Percentiles rank a stretch among this genome's conserved stretches.
Conservation (phyloP, 2,113 vertebrate species). For the Lophotis ruficrista region DNA sequence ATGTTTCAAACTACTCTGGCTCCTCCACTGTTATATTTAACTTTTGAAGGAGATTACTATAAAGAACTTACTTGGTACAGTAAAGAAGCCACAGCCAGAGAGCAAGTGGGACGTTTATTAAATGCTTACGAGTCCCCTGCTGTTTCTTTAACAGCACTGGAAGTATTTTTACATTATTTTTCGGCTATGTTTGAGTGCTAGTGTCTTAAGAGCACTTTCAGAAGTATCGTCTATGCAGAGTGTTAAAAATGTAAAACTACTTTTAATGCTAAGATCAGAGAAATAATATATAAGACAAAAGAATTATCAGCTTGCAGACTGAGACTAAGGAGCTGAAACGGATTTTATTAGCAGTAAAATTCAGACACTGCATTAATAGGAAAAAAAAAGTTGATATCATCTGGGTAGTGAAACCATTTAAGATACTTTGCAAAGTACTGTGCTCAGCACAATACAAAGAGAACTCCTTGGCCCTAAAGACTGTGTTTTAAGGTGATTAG, state of each 20-base stretch:
- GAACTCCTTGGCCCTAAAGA: not conserved
- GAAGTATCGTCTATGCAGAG: not conserved
- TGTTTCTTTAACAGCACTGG: not conserved
- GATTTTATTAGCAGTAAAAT: slow-evolving; percentile 25
- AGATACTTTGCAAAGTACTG: slow-evolving; percentile 1
- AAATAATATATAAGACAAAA: not conserved
- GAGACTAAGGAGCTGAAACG: not conserved
- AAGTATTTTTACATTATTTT: not conserved
- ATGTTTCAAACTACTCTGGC: not conserved
- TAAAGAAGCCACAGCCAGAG: not conserved
- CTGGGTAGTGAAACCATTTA: slow-evolving; percentile 9
- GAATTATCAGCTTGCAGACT: not conserved
- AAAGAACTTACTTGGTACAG: not conserved
- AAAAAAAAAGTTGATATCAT: not conserved
- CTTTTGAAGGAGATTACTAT: not conserved
- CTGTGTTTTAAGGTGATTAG: slow-evolving; percentile 15
- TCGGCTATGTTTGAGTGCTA: not conserved
- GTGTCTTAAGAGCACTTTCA: not conserved
- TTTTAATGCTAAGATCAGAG: not conserved
- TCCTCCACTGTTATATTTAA: not conserved
- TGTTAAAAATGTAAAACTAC: not conserved
- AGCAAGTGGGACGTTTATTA: not conserved
- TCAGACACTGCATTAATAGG: not conserved
- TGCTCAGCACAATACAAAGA: not conserved
- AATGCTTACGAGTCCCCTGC: not conserved